A percentile compares a stretch with the other conserved stretches of the same genome.
Evolutionary conservation across 2,888 invertebrate species (phyloP).

Genomic region (Cremastinae sp.): DNA sequence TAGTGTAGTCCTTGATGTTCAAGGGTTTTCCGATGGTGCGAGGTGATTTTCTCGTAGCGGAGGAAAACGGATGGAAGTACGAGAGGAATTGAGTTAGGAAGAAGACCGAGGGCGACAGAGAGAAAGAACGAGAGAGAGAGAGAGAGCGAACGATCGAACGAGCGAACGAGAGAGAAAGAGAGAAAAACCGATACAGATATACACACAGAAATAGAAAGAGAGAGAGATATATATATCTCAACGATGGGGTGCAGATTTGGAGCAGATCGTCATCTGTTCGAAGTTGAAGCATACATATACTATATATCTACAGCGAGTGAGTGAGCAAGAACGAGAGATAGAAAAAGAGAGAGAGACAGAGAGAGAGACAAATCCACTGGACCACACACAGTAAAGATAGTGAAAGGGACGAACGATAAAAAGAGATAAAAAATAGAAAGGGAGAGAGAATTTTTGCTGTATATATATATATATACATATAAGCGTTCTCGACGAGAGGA

Average conservation of each 20-base stretch:
- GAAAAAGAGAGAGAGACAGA: constrained; percentile 6
- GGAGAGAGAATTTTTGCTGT: not conserved
- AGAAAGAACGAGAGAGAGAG: constrained; percentile 17
- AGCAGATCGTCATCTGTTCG: constrained; percentile 42
- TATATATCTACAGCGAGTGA: no score
- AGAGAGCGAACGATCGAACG: constrained; percentile 8
- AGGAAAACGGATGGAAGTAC: constrained; percentile 11
- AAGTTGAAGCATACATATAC: constrained; percentile 28
- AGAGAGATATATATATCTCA: not conserved
- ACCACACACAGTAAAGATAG: constrained; percentile 27
- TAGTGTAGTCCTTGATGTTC: constrained; percentile 33
- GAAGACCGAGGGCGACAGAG: constrained; percentile 6
- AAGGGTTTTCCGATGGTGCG: constrained; percentile 26
- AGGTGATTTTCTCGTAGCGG: constrained; percentile 14
- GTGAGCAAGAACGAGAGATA: no score
- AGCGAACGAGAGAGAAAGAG: not conserved
- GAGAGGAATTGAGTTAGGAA: constrained; percentile 23
- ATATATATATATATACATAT: no score
- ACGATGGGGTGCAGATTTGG: constrained; percentile 30
- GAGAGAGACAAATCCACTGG: constrained; percentile 37
- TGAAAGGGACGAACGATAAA: not conserved
- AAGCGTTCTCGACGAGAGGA: constrained; percentile 65
- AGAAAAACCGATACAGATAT: no score
- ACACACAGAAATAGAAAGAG: not conserved
- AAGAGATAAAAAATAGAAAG: constrained; percentile 12